Conservation (phyloP, 2,797 vertebrate species). For the Mormyrus proboscirostris region DNA sequence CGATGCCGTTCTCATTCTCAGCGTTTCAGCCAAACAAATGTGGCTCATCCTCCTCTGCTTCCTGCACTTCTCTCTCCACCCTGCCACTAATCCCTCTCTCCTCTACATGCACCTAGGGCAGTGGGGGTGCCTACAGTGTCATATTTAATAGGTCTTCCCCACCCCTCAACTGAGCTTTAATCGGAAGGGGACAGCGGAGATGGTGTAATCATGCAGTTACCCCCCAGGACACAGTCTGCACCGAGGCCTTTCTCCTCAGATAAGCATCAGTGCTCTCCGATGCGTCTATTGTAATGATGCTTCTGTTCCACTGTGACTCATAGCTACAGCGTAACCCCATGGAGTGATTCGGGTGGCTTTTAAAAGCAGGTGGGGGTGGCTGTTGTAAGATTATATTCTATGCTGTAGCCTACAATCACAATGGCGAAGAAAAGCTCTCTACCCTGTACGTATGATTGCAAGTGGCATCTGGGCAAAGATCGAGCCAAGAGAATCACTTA, state of each 20-base stretch:
- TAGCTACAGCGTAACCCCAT: not conserved
- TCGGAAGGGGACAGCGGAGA: not conserved
- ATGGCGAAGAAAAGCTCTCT: slow-evolving; percentile 28
- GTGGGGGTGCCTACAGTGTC: not conserved
- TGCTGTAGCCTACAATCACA: not conserved
- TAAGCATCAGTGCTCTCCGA: not conserved
- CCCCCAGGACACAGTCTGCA: not conserved
- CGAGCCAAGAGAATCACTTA: slow-evolving; percentile 59
- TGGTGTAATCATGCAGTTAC: not conserved
- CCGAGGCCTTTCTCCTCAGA: not conserved
- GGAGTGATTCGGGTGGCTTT: not conserved
- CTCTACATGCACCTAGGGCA: not conserved
- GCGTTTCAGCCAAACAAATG: not conserved
- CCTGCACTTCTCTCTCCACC: slow-evolving; percentile 16
- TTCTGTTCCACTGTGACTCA: not conserved
- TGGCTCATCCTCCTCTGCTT: not conserved
- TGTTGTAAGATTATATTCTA: not conserved
- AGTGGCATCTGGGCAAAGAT: slow-evolving; percentile 56
- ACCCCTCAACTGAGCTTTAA: not conserved
- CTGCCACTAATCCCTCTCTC: slow-evolving; percentile 4
- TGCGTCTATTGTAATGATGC: not conserved
- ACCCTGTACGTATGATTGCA: slow-evolving; percentile 46
- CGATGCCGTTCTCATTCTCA: not conserved
- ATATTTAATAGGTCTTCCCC: not conserved
- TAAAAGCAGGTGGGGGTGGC: not conserved